Evolutionary conservation across 2,113 vertebrate species (phyloP).

Genomic region (Sturnira hondurensis): DNA sequence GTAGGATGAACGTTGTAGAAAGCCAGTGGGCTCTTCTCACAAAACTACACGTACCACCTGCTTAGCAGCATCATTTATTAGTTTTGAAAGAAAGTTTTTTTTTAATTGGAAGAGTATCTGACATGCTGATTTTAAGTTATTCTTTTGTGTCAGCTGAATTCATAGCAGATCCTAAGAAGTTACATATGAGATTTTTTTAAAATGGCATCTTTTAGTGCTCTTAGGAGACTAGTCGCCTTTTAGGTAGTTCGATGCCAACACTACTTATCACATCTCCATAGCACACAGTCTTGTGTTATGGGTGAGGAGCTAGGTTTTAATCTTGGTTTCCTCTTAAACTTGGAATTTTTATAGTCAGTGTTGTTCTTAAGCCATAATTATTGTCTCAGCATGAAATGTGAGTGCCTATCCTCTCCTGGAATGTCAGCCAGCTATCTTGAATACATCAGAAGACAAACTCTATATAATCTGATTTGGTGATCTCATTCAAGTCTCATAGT

Average conservation of each 20-base stretch:
- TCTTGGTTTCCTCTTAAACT: background rate
- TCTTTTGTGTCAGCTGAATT: conserved; percentile 26
- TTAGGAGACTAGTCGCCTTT: background rate
- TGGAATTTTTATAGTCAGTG: conserved; percentile 8
- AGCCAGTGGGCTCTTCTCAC: background rate
- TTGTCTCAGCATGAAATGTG: conserved; percentile 2
- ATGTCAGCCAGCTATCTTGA: background rate
- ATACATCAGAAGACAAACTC: background rate
- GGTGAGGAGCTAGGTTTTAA: background rate
- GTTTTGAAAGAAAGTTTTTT: background rate
- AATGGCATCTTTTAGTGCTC: background rate
- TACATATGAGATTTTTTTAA: background rate
- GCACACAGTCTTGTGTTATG: background rate
- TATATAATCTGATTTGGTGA: background rate
- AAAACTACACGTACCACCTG: background rate
- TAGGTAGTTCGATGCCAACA: background rate
- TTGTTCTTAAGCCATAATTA: conserved; percentile 9
- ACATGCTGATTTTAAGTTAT: conserved; percentile 29
- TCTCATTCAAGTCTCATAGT: background rate
- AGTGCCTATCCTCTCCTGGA: background rate
- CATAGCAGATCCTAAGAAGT: background rate
- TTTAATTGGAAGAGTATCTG: background rate
- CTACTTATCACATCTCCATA: background rate
- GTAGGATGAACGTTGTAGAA: background rate
- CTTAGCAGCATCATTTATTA: background rate